Percentiles rank a stretch among this genome's conserved stretches.
These are phyloP conservation scores for Dendrocopos noguchii DNA, from an alignment of 2,113 vertebrate species.

Conservation along the genomic window DNA sequence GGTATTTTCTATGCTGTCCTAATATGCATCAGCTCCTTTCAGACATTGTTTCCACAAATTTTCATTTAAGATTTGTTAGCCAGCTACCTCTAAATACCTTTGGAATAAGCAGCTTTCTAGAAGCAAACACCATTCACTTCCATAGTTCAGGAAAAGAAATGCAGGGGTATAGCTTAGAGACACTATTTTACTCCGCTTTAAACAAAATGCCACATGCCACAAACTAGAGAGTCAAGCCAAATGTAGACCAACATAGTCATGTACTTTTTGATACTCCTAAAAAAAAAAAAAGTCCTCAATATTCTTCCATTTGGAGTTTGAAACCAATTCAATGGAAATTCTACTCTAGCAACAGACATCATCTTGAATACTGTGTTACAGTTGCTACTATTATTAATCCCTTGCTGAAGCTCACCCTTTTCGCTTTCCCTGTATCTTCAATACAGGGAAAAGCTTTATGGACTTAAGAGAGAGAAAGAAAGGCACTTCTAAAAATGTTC, in stretches of 20 bases:
- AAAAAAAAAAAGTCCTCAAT: background rate
- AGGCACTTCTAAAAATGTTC: background rate
- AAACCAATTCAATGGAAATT: background rate
- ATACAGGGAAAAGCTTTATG: background rate
- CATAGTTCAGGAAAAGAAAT: background rate
- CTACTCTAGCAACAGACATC: background rate
- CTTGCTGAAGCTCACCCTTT: background rate
- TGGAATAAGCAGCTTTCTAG: background rate
- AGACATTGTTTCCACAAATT: background rate
- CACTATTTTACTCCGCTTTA: background rate
- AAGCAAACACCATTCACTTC: background rate
- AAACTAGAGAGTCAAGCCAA: background rate
- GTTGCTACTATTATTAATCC: background rate
- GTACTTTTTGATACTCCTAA: background rate
- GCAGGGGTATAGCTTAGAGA: background rate
- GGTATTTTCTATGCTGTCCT: background rate
- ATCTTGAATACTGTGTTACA: background rate
- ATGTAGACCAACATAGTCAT: background rate
- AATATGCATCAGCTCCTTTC: background rate
- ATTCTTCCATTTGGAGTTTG: background rate
- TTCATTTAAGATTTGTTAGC: background rate
- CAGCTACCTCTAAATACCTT: background rate
- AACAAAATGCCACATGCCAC: background rate
- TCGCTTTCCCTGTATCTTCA: fast-evolving
- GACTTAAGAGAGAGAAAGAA: background rate